Evolutionary conservation across 53 echinoderm and acorn worm genomes (phyloP).

Genomic region (Luidia sarsii): DNA sequence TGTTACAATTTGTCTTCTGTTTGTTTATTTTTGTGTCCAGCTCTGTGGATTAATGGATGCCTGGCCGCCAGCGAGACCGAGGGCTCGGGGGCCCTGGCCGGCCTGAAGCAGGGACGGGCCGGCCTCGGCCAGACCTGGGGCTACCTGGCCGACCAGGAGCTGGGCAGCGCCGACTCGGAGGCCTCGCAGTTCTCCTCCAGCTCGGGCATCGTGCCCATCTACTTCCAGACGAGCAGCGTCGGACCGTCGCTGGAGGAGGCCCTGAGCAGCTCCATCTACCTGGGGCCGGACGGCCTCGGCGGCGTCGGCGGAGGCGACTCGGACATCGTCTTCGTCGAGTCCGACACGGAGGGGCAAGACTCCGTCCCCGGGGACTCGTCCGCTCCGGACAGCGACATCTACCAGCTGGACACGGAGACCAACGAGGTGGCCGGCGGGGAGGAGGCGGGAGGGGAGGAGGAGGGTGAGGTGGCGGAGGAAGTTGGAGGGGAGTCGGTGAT

Average conservation of each 20-base stretch:
- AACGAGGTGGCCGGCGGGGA: not conserved
- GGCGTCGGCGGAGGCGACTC: slow-evolving; percentile 9
- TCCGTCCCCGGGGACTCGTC: slow-evolving; percentile 28
- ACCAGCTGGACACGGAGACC: slow-evolving; percentile 4
- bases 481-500: not conserved
- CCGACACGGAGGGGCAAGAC: slow-evolving; percentile 3
- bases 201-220: slow-evolving; percentile 4
- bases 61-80: not conserved
- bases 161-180: slow-evolving; percentile 25
- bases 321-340: slow-evolving; percentile 18
- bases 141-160: slow-evolving; percentile 18
- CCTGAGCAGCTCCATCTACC: slow-evolving; percentile 16
- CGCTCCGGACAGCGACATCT: slow-evolving; percentile 5
- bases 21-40: too few relatives aligned
- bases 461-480: not conserved
- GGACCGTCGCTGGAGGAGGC: slow-evolving; percentile 29
- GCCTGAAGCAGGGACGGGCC: not conserved
- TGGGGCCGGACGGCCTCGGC: not conserved
- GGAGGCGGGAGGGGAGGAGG: slow-evolving; percentile 14
- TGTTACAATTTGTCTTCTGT: too few relatives aligned
- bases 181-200: slow-evolving; percentile 38
- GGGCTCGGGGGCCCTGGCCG: not conserved
- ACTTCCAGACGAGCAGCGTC: slow-evolving; percentile 17
- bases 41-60: slow-evolving; percentile 13
- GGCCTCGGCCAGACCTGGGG: not conserved